Conservation (phyloP, 2,113 vertebrate species). For the Nyctibius bracteatus region DNA sequence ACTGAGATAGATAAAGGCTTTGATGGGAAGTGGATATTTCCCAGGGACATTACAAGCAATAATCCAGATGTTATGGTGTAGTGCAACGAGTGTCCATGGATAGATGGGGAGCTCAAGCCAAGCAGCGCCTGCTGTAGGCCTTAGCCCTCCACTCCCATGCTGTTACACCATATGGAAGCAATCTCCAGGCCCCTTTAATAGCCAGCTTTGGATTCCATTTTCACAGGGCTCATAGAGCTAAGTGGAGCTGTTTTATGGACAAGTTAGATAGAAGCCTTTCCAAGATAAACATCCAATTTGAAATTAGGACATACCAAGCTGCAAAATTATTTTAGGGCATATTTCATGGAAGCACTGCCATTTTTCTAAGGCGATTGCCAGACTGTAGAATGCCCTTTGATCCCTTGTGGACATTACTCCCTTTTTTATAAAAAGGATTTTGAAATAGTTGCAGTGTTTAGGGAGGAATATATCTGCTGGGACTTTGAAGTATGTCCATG, state of each 20-base stretch:
- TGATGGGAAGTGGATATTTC: slow-evolving; percentile 95
- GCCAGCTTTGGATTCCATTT: slow-evolving; percentile 94
- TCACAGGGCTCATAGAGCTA: slow-evolving; percentile 95
- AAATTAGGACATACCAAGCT: slow-evolving; percentile 83
- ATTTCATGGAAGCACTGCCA: slow-evolving; percentile 90
- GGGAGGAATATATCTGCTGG: slow-evolving; percentile 76
- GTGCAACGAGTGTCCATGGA: slow-evolving; percentile 93
- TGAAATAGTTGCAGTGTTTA: slow-evolving; percentile 77
- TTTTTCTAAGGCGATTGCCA: slow-evolving; percentile 90
- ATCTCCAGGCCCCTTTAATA: slow-evolving; percentile 94
- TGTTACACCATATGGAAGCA: slow-evolving; percentile 98
- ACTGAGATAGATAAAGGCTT: slow-evolving; percentile 87
- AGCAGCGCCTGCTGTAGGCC: slow-evolving; percentile 84
- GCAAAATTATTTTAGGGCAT: slow-evolving; percentile 87
- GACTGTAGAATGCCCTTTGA: slow-evolving; percentile 88
- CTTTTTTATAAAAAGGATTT: slow-evolving; percentile 77
- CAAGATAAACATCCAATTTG: slow-evolving; percentile 97
- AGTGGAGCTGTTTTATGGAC: slow-evolving; percentile 98
- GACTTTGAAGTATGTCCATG: slow-evolving; percentile 79
- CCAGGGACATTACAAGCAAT: slow-evolving; percentile 95
- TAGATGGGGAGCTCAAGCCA: slow-evolving; percentile 87
- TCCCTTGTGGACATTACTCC: slow-evolving; percentile 84
- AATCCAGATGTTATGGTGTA: slow-evolving; percentile 98
- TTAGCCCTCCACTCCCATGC: slow-evolving; percentile 88
- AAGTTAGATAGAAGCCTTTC: slow-evolving; percentile 95